Percentiles rank a stretch among this genome's conserved stretches.
Evolutionary conservation across 2,888 invertebrate genomes (phyloP).

Genomic region (Cryptocheilus praepositus): DNA sequence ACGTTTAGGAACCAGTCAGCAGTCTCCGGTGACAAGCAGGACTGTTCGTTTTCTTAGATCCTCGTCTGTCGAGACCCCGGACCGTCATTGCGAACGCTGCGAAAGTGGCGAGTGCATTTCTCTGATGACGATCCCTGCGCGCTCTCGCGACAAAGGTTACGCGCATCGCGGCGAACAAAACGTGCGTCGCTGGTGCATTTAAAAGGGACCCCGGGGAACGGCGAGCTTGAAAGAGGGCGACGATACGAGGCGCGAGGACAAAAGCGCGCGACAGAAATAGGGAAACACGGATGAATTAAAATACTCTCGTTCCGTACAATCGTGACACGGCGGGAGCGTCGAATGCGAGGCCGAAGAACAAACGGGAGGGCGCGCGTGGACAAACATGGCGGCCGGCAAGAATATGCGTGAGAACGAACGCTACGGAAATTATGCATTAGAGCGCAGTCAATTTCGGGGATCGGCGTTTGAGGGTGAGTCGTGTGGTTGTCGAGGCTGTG

Average conservation of each 20-base stretch:
- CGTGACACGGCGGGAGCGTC: neutral
- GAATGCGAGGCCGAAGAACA: too few relatives aligned
- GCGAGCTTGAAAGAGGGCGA: conserved; percentile 1
- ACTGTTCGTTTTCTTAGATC: too few relatives aligned
- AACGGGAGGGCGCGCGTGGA: too few relatives aligned
- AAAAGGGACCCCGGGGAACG: conserved; percentile 10
- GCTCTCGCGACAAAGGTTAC: conserved; percentile 1
- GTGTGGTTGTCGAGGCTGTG: neutral
- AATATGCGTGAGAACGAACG: neutral
- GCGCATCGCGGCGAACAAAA: conserved; percentile 17
- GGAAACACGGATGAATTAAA: neutral
- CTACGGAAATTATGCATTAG: neutral
- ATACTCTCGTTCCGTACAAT: neutral
- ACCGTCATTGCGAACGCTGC: too few relatives aligned
- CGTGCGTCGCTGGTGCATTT: conserved; percentile 30
- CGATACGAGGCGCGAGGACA: neutral
- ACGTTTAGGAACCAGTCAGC: too few relatives aligned
- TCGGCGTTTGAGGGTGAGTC: conserved; percentile 48
- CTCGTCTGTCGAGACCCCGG: too few relatives aligned
- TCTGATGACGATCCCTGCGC: conserved; percentile 33
- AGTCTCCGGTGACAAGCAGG: too few relatives aligned
- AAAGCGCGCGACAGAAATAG: neutral
- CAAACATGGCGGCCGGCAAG: too few relatives aligned
- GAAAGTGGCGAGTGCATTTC: conserved; percentile 38
- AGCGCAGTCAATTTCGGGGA: conserved; percentile 48